phyloP scores from a whole-genome alignment of 2,888 invertebrate species.

The Sarcophaga carnaria region DNA sequence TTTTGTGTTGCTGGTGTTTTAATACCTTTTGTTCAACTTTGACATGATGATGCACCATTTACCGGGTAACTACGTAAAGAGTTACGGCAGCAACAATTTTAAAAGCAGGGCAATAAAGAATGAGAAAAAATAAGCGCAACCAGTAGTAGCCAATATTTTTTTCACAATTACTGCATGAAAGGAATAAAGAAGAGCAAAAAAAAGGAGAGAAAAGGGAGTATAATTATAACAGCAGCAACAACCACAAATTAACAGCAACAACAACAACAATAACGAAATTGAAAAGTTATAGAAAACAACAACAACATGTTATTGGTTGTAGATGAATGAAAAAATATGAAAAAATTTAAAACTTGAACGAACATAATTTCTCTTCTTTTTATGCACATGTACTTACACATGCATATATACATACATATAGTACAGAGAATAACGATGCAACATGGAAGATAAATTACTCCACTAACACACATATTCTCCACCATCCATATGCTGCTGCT shows the following conservation, averaged over 20 bases:
- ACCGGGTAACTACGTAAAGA: too few relatives aligned
- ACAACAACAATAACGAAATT: neutral
- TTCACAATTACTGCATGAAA: slow-evolving; percentile 24
- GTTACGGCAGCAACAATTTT: too few relatives aligned
- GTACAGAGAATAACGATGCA: too few relatives aligned
- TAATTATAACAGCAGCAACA: neutral
- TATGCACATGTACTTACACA: too few relatives aligned
- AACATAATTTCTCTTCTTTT: neutral
- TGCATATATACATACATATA: too few relatives aligned
- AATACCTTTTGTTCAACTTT: too few relatives aligned
- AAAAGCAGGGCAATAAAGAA: neutral
- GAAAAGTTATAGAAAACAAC: neutral
- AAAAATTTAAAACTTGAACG: neutral
- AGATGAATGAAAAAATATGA: neutral
- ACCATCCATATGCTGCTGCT: too few relatives aligned
- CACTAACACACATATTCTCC: too few relatives aligned
- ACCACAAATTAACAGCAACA: neutral
- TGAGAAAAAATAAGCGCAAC: neutral
- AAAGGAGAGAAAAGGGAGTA: neutral
- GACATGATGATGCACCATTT: too few relatives aligned
- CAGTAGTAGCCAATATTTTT: slow-evolving; percentile 6
- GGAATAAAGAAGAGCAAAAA: neutral
- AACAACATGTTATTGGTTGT: neutral
- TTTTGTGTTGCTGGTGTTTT: neutral
- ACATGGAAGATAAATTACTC: too few relatives aligned